Evolutionary conservation across 30 jellyfish, hydroid and myxozoan species (phyloP).

Genomic region (Turritopsis rubra): DNA sequence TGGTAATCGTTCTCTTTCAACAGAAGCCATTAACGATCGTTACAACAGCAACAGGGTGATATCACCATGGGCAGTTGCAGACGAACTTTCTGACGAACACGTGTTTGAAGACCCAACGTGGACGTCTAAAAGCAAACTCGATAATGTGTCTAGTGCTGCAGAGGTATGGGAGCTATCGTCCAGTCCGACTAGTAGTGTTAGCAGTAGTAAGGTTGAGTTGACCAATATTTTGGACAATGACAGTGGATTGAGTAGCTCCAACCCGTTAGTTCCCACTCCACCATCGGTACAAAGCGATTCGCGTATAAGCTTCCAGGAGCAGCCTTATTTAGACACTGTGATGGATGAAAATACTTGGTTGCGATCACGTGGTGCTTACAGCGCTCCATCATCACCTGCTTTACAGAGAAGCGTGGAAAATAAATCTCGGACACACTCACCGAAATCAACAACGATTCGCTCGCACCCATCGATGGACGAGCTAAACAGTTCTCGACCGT

Average conservation of each 20-base stretch:
- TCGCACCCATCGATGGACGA: conserved; percentile 97
- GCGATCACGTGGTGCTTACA: conserved; percentile 97
- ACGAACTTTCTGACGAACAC: conserved; percentile 21
- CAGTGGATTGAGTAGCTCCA: conserved; percentile 85
- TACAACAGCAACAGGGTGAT: background rate
- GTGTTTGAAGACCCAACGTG: conserved; percentile 10
- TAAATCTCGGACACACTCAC: conserved; percentile 26
- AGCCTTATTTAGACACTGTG: conserved; percentile 62
- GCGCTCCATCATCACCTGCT: conserved; percentile 99
- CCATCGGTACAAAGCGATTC: conserved; percentile 73
- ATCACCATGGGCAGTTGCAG: conserved; percentile 1
- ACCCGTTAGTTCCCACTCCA: conserved; percentile 64
- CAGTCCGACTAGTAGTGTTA: conserved; percentile 98
- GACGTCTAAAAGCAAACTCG: conserved; percentile 13
- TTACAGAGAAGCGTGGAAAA: conserved; percentile 10
- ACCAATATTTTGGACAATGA: conserved; percentile 85
- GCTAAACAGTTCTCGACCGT: conserved; percentile 47
- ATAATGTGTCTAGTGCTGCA: background rate
- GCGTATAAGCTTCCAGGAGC: conserved; percentile 33
- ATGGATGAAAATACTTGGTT: conserved; percentile 82
- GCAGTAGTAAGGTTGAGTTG: conserved; percentile 95
- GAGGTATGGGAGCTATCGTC: conserved; percentile 85
- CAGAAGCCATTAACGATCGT: conserved; percentile 27
- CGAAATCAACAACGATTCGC: conserved; percentile 60
- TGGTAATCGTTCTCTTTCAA: conserved; percentile 22